phyloP scores from a whole-genome alignment of 2,797 vertebrate species.

The Danio jaintianensis region DNA sequence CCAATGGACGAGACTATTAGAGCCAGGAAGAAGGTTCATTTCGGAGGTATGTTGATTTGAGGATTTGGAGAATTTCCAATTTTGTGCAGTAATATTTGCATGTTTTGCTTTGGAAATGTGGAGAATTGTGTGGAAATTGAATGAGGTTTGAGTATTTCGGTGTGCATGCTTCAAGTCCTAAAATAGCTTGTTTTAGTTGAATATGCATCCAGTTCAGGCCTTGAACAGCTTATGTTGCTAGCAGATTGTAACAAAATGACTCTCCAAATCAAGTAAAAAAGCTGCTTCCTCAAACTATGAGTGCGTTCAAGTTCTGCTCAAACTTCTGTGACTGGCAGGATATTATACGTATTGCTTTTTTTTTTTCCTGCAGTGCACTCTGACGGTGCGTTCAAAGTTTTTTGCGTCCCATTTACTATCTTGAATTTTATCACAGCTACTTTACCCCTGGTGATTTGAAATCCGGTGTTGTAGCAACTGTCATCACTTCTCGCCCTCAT shows the following conservation, averaged over 20 bases:
- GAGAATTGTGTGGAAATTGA: background rate
- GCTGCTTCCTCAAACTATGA: background rate
- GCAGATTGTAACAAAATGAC: background rate
- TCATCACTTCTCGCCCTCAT: slow-evolving; percentile 28
- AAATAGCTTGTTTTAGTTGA: no score
- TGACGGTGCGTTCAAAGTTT: slow-evolving; percentile 14
- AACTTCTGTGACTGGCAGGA: slow-evolving; percentile 6
- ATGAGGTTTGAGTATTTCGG: background rate
- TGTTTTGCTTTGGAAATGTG: slow-evolving; percentile 15
- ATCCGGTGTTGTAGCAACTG: slow-evolving; percentile 43
- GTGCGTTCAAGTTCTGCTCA: background rate
- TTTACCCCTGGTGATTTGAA: slow-evolving; percentile 35
- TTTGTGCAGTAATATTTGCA: background rate
- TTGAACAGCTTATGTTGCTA: background rate
- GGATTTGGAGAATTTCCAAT: background rate
- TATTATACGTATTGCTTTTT: slow-evolving; percentile 15
- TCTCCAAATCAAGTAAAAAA: background rate
- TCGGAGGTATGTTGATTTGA: slow-evolving; percentile 74
- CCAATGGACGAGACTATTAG: slow-evolving; percentile 76
- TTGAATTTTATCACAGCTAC: slow-evolving; percentile 30
- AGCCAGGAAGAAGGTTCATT: slow-evolving; percentile 80
- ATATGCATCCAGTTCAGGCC: background rate
- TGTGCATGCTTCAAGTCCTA: background rate
- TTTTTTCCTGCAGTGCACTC: background rate
- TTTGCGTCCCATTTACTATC: background rate